A percentile compares a stretch with the other conserved stretches of the same genome.
Evolutionary conservation across 2,797 vertebrate species (phyloP).

Genomic region (Aselliscus stoliczkanus): DNA sequence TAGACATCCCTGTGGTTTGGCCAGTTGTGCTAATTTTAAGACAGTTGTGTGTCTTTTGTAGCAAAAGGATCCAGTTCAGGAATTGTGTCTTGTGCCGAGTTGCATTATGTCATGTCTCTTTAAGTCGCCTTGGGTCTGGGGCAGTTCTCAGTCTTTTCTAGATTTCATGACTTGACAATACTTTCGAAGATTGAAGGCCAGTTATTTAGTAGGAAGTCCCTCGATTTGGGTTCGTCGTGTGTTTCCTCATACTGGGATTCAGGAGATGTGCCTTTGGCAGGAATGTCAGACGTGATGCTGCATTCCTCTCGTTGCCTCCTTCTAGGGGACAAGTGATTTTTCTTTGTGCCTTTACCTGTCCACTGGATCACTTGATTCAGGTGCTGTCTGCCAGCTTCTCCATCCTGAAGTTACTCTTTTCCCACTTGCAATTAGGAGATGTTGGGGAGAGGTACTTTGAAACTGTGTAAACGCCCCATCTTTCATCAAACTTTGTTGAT

Average conservation of each 20-base stretch:
- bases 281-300: no score
- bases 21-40: not conserved
- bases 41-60: not conserved
- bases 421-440: not conserved
- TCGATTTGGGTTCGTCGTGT: not conserved
- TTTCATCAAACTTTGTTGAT: not conserved
- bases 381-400: not conserved
- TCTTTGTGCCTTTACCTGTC: no score
- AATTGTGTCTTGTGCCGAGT: not conserved
- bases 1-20: not conserved
- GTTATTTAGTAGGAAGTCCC: not conserved
- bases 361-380: not conserved
- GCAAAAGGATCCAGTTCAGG: not conserved
- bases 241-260: not conserved
- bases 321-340: not conserved
- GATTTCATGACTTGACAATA: not conserved
- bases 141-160: not conserved
- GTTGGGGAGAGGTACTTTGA: not conserved
- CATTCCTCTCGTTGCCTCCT: not conserved
- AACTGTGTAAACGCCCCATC: not conserved
- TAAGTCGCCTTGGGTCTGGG: not conserved
- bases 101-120: no score
- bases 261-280: not conserved
- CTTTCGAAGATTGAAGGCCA: not conserved
- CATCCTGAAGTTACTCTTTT: not conserved